Evolutionary conservation across 2,888 invertebrate species (phyloP).

Genomic region (Proisotoma minuta): DNA sequence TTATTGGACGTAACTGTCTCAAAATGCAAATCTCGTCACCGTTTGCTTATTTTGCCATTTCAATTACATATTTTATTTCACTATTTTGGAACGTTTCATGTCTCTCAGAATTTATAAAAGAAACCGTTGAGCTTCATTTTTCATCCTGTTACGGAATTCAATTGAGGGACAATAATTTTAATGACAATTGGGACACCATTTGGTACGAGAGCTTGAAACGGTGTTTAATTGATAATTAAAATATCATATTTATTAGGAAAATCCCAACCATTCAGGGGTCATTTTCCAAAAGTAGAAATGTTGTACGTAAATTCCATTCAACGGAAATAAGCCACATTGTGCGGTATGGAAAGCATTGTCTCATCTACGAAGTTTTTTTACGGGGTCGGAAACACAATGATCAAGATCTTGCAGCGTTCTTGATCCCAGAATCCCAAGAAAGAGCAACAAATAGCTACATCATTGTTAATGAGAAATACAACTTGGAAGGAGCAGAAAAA

Average conservation of each 20-base stretch:
- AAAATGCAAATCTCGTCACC: no score
- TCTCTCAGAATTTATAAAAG: constrained; percentile 12
- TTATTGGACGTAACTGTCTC: no score
- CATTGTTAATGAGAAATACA: constrained; percentile 12
- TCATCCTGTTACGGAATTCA: constrained; percentile 21
- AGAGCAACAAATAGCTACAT: constrained; percentile 25
- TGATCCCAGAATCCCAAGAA: background rate
- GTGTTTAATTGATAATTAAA: no score
- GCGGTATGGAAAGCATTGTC: constrained; percentile 27
- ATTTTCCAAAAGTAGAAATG: constrained; percentile 1
- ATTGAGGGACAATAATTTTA: no score
- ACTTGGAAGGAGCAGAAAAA: background rate
- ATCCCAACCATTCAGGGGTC: background rate
- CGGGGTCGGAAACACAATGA: background rate
- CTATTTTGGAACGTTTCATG: no score
- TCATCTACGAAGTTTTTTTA: constrained; percentile 25
- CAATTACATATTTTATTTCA: no score
- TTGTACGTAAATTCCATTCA: no score
- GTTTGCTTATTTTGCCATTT: no score
- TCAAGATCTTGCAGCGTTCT: background rate
- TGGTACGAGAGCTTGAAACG: no score
- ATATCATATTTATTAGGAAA: background rate
- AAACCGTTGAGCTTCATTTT: constrained; percentile 13
- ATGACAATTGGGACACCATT: no score
- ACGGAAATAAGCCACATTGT: background rate